phyloP scores from a whole-genome alignment of 2,888 invertebrate species.

The Trichopria drosophilae region DNA sequence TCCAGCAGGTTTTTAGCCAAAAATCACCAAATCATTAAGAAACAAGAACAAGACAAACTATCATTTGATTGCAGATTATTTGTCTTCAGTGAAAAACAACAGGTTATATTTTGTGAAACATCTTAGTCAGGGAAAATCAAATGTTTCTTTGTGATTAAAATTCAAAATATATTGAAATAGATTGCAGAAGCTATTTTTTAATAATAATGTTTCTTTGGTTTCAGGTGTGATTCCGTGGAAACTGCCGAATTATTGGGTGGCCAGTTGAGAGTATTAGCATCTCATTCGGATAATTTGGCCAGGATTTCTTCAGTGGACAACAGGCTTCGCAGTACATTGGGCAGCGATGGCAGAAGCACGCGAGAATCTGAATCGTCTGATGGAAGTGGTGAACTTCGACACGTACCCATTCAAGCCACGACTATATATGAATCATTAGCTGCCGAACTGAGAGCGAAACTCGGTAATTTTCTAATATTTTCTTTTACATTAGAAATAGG shows the following conservation, averaged over 20 bases:
- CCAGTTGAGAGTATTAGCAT: conserved; percentile 76
- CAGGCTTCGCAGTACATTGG: conserved; percentile 79
- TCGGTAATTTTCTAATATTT: conserved; percentile 62
- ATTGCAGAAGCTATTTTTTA: neutral
- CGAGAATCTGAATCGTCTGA: conserved; percentile 74
- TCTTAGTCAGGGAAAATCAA: neutral
- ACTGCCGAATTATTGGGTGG: conserved; percentile 86
- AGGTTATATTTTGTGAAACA: neutral
- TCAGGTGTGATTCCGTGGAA: conserved; percentile 89
- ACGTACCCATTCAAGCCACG: conserved; percentile 72
- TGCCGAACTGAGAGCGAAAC: conserved; percentile 82
- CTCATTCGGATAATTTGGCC: conserved; percentile 52
- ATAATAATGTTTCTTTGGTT: conserved; percentile 3
- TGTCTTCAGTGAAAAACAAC: too few relatives aligned
- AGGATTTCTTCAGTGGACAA: conserved; percentile 68
- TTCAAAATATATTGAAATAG: neutral
- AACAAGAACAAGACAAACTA: too few relatives aligned
- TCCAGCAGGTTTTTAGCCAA: too few relatives aligned
- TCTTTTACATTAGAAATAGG: too few relatives aligned
- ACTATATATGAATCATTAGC: conserved; percentile 88
- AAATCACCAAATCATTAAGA: too few relatives aligned
- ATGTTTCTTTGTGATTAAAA: neutral
- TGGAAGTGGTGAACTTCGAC: conserved; percentile 74
- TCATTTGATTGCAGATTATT: too few relatives aligned
- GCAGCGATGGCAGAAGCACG: conserved; percentile 64